phyloP scores from a whole-genome alignment of 2,888 invertebrate genomes.

The Ecdyonurus torrentis region DNA sequence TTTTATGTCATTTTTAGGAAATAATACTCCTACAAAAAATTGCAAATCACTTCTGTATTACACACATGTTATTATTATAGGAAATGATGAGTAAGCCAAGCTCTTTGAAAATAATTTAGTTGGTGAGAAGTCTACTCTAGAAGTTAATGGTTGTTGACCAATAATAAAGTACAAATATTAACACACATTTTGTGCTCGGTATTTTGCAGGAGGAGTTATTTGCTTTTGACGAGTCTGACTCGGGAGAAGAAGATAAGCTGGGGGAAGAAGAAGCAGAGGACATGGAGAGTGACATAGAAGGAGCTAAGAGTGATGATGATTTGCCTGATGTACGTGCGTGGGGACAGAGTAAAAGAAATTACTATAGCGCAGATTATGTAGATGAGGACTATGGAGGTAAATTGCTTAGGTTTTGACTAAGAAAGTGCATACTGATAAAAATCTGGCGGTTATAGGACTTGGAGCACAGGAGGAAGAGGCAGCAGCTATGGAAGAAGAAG shows the following conservation, averaged over 20 bases:
- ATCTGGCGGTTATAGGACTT: constrained; percentile 17
- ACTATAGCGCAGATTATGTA: constrained; percentile 76
- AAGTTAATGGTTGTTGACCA: too few relatives aligned
- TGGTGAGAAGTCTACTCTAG: too few relatives aligned
- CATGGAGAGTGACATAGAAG: constrained; percentile 53
- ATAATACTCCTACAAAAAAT: too few relatives aligned
- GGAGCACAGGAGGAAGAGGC: constrained; percentile 48
- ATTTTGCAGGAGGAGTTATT: neutral
- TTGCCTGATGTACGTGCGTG: constrained; percentile 71
- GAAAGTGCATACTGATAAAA: too few relatives aligned
- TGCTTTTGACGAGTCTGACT: constrained; percentile 8
- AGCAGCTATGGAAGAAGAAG: constrained; percentile 66
- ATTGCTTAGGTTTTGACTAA: neutral
- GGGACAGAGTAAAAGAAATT: constrained; percentile 65
- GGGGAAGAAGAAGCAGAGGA: constrained; percentile 23
- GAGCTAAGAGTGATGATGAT: constrained; percentile 45
- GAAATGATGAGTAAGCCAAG: too few relatives aligned
- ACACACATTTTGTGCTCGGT: too few relatives aligned
- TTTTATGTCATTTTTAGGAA: too few relatives aligned
- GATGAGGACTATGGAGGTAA: constrained; percentile 68
- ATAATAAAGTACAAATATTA: too few relatives aligned
- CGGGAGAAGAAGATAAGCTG: constrained; percentile 15
- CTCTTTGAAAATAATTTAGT: too few relatives aligned
- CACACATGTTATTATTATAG: too few relatives aligned
- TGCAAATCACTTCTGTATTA: too few relatives aligned